Conservation (phyloP, 2,888 invertebrate genomes). For the Leptogaster cylindrica region DNA sequence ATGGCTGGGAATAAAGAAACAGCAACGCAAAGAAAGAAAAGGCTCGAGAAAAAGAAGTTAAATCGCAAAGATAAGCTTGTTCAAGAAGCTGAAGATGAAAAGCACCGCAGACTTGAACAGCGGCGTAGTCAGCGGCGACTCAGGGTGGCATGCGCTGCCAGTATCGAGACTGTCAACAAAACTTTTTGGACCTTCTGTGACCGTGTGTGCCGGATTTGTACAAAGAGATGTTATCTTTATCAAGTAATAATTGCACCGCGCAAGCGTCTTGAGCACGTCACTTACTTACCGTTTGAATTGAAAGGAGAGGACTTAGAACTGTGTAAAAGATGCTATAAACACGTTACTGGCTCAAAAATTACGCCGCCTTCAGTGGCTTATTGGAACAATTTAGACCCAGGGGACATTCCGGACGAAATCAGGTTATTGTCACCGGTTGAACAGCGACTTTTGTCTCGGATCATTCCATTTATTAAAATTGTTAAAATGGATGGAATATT, state of each 20-base stretch:
- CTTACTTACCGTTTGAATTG: not conserved
- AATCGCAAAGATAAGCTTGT: not conserved
- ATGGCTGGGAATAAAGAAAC: constrained; percentile 8
- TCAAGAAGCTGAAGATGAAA: not conserved
- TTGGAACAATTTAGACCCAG: constrained; percentile 48
- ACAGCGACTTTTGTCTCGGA: constrained; percentile 41
- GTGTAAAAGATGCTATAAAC: constrained; percentile 3
- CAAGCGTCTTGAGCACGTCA: too few relatives aligned
- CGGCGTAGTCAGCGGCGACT: constrained; percentile 7
- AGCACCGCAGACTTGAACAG: not conserved
- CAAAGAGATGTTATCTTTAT: too few relatives aligned
- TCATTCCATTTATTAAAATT: constrained; percentile 45
- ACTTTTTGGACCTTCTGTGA: too few relatives aligned
- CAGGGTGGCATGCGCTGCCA: too few relatives aligned
- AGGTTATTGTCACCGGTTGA: constrained; percentile 38
- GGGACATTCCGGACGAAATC: constrained; percentile 44
- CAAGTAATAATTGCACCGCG: too few relatives aligned
- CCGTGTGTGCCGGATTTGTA: too few relatives aligned
- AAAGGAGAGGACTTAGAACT: not conserved
- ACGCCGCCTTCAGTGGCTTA: constrained; percentile 18
- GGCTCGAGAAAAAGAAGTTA: constrained; percentile 12
- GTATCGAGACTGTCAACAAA: too few relatives aligned
- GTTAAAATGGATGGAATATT: constrained; percentile 45
- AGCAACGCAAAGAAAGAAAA: constrained; percentile 9
- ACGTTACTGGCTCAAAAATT: not conserved